phyloP scores from a whole-genome alignment of 1,140 invertebrate genomes.

The Sitobion miscanthi region DNA sequence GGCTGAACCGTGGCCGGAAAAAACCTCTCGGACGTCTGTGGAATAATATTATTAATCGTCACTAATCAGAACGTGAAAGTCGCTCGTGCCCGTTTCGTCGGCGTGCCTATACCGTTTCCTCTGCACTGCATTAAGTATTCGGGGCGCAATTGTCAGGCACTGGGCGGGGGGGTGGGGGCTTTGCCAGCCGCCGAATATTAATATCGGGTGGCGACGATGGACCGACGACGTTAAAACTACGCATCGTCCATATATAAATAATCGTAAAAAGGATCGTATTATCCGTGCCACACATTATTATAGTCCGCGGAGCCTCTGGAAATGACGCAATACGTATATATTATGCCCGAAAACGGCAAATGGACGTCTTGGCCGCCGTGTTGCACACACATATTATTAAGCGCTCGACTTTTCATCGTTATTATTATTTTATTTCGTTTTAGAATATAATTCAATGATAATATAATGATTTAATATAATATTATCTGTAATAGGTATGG shows the following conservation, averaged over 20 bases:
- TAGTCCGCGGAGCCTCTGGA: not conserved
- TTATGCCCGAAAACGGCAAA: conserved; percentile 11
- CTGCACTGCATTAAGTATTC: conserved; percentile 32
- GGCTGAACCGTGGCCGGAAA: not conserved
- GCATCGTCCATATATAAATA: conserved; percentile 24
- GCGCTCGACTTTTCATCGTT: not conserved
- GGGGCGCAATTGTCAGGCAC: not conserved
- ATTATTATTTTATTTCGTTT: not conserved
- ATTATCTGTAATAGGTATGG: not conserved
- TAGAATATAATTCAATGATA: not conserved
- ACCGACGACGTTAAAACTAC: not conserved
- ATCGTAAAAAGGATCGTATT: not conserved
- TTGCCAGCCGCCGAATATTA: not conserved
- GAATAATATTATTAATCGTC: conserved; percentile 10
- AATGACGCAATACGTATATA: conserved; percentile 4
- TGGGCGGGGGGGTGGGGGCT: not conserved
- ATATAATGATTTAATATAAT: not conserved
- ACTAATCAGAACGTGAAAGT: conserved; percentile 47
- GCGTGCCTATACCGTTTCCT: not conserved
- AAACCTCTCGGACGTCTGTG: not conserved
- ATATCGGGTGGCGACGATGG: not conserved
- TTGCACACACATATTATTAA: not conserved
- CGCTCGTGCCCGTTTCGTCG: conserved; percentile 29
- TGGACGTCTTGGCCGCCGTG: not conserved
- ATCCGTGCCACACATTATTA: not conserved